Base-by-base conservation (phyloP, 2,888 invertebrate genomes). In the Myathropa florea region DNA sequence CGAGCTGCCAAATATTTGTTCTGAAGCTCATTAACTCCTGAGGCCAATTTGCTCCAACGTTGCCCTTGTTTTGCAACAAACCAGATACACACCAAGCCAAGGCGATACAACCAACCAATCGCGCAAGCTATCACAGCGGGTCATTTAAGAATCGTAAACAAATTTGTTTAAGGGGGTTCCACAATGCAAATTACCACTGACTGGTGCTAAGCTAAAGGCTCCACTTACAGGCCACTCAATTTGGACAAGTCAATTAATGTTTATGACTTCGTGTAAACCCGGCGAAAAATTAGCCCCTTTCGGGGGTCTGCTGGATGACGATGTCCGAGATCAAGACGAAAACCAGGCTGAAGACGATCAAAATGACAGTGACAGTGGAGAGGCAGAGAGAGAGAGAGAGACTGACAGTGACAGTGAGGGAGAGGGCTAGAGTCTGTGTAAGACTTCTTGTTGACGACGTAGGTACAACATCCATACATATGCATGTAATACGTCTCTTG, bases 161-260 rank as follows among this genome's bases (percentile, higher is more conserved):
- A 30, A 23, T 10, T 30, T 57, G 12, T n/a, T 33, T 9, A 64
- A 65, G 33, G 26, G 33, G 33, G 57, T 72, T 76, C 39, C 23
- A 64, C 55, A 80, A 57, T 21, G 26, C 70, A 70, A 55, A 70
- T 67, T 71, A 53, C 24, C 33, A n/a, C 61, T 23, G 59, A 72
- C 21, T 18, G 21, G 55, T 23, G 21, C 23, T 4, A n/a, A 39
- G n/a, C 4, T 39, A 24, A 30, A 23, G 33, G 30, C 28, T 14
- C n/a, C 28, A 68, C 60, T 53, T 64, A 26, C 60, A 10, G 28
- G 4, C 23, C 55, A 67, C 79, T 75, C 26, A n/a, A 28, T 36
- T 67, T 65, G 63, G 78, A 83, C 55, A 60, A 33, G 55, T 76
- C 72, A 84, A 80, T 84, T 72, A 72, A 76, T 71, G 60, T 77